Conservation (phyloP, 2,888 invertebrate species). For the Synergus umbraculus region DNA sequence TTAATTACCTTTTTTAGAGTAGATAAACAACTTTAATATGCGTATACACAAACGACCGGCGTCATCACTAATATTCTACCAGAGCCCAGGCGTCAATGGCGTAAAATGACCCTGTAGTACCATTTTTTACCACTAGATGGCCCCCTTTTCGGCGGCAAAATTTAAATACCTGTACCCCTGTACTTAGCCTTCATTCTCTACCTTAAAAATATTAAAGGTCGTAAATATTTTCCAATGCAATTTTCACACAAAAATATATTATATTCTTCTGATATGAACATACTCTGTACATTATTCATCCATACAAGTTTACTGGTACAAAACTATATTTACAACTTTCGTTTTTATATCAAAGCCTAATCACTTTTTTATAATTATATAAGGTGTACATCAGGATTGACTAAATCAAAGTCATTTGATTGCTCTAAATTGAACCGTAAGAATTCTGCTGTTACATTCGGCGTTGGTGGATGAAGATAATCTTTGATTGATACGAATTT, state of each 20-base stretch:
- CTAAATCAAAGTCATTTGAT: background rate
- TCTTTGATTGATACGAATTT: constrained; percentile 82
- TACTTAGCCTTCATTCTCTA: background rate
- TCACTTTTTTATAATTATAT: background rate
- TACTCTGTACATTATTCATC: background rate
- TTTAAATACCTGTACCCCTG: background rate
- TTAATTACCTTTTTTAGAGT: background rate
- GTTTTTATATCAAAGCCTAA: no score
- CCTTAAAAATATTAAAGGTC: background rate
- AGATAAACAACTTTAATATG: no score
- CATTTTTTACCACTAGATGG: no score
- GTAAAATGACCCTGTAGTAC: no score
- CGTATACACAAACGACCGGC: no score
- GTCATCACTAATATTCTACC: no score
- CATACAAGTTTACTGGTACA: background rate
- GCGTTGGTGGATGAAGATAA: constrained; percentile 77
- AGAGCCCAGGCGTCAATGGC: no score
- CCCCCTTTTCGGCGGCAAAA: background rate
- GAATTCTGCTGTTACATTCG: constrained; percentile 43
- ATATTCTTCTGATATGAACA: background rate
- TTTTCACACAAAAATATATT: background rate
- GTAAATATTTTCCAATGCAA: background rate
- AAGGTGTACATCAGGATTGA: background rate
- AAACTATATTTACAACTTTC: background rate
- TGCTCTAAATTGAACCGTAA: background rate